A percentile compares a stretch with the other conserved stretches of the same genome.
Evolutionary conservation across 2,888 invertebrate species (phyloP).

Genomic region (Hypsopygia costalis): DNA sequence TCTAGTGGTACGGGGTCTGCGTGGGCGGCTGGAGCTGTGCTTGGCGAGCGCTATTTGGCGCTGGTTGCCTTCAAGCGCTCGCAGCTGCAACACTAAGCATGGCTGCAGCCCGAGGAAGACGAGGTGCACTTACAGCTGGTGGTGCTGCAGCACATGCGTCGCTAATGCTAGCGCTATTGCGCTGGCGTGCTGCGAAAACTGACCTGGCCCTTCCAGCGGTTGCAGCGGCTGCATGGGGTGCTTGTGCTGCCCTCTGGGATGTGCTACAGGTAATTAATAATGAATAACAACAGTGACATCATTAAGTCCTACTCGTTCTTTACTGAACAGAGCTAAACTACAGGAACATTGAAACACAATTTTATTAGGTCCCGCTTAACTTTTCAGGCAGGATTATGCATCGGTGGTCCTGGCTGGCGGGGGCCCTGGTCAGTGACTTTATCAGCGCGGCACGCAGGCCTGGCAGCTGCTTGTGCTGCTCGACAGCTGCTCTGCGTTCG

Average conservation of each 20-base stretch:
- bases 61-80: constrained; percentile 87
- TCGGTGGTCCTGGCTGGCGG: constrained; percentile 78
- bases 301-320: too few species aligned
- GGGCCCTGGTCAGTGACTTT: constrained; percentile 77
- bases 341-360: too few species aligned
- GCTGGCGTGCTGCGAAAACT: constrained; percentile 90
- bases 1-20: constrained; percentile 90
- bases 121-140: constrained; percentile 88
- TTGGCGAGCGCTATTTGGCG: constrained; percentile 86
- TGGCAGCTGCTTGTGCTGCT: constrained; percentile 83
- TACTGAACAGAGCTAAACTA: too few species aligned
- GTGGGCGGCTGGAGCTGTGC: constrained; percentile 88
- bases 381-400: constrained; percentile 52
- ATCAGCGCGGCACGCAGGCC: constrained; percentile 70
- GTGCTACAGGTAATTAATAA: constrained; percentile 82
- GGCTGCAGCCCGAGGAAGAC: constrained; percentile 85
- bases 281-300: too few species aligned
- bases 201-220: constrained; percentile 91
- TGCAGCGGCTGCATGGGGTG: constrained; percentile 92
- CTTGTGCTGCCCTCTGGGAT: constrained; percentile 93
- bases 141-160: constrained; percentile 91
- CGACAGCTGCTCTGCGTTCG: constrained; percentile 82
- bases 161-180: constrained; percentile 85
- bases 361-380: too few species aligned
- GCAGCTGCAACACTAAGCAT: constrained; percentile 91